Evolutionary conservation across 2,113 vertebrate genomes (phyloP), one percentile per base, ranked within the genome.

Genomic region (Rhynchopsitta pachyrhyncha): DNA sequence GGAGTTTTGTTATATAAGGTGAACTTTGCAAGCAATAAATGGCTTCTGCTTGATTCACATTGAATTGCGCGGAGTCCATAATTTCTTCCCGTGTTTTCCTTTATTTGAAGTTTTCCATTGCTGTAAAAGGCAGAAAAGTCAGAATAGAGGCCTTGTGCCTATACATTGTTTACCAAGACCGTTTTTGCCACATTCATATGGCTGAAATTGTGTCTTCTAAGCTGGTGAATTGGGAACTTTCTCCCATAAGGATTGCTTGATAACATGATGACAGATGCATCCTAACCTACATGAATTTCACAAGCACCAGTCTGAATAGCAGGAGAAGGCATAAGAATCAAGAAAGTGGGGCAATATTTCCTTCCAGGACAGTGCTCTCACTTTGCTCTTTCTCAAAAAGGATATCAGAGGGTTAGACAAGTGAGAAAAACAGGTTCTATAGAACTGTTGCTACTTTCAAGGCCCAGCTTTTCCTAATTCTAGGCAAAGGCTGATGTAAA

Each of bases 301-400:
- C 0, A 1, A 64, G 2, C 17, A 62, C 16, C 18, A 59, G 3
- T 60, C n/a, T 71, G 12, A 9, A 14, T 3, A 7, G 37, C 28
- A 81, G 11, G 13, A 70, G 13, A 75, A 81, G 12, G 17, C 41
- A 11, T 2, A 70, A 37, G 24, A 24, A 25, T 57, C 9, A 81
- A 86, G 37, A 57, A 86, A 67, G 10, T 18, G 7, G 5, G 12
- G 7, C 19, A 44, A 75, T 59, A 11, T 59, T 92, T 89, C 41
- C 33, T 81, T 10, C 29, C 10, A 67, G 17, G 6, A 46, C 6
- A 59, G 8, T 78, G 4, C 41, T 80, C 24, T 12, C 17, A 37
- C 2, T 39, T 76, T n/a, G 4, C 2, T 59, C 17, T 49, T 92
- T 62, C 39, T 39, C 10, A 5, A 47, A 66, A 76, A 73, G 3